Evolutionary conservation across 1,140 invertebrate genomes (phyloP).

Genomic region (Neodiprion lecontei): DNA sequence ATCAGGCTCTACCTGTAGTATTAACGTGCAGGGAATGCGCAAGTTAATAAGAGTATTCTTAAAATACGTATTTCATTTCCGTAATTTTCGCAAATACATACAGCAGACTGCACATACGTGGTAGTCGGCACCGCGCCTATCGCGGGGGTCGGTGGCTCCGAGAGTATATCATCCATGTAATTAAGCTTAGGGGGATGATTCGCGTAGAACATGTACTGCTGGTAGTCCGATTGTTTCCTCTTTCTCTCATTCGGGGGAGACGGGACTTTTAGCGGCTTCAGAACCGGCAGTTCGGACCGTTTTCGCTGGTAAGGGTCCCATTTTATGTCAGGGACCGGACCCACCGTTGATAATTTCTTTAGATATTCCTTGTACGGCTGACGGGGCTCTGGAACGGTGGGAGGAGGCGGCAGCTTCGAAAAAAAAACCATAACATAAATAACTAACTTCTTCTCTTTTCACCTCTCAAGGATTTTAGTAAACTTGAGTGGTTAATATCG

Average conservation of each 20-base stretch:
- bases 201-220: constrained; percentile 4
- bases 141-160: constrained; percentile 9
- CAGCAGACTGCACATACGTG: neutral
- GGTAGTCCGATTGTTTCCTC: constrained; percentile 12
- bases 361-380: constrained; percentile 2
- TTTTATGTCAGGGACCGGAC: constrained; percentile 8
- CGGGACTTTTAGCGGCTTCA: neutral
- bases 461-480: too few relatives aligned
- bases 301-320: constrained; percentile 14
- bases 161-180: neutral
- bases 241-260: constrained; percentile 8
- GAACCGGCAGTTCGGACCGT: constrained; percentile 4
- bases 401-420: neutral
- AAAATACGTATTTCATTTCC: neutral
- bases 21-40: too few relatives aligned
- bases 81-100: constrained; percentile 1
- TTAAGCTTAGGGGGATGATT: neutral
- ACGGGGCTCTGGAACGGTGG: neutral
- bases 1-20: too few relatives aligned
- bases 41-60: too few relatives aligned
- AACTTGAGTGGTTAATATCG: too few relatives aligned
- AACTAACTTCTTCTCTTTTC: too few relatives aligned
- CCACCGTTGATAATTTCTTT: constrained; percentile 8
- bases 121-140: neutral
- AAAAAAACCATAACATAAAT: too few relatives aligned